phyloP scores from a whole-genome alignment of 2,888 invertebrate genomes.

The Rhagophthalmus giganteus region DNA sequence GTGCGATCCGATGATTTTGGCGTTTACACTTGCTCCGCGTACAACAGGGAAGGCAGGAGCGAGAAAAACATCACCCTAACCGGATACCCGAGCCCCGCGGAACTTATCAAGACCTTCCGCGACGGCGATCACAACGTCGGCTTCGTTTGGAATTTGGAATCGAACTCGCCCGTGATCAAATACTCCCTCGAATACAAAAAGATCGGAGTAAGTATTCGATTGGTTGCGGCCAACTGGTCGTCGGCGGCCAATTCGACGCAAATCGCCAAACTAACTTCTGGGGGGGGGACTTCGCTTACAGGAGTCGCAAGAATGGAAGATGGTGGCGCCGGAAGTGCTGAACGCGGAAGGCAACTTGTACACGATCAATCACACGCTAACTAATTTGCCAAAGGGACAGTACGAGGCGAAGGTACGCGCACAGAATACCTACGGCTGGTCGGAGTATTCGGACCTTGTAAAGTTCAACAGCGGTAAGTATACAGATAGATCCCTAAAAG shows the following conservation, averaged over 20 bases:
- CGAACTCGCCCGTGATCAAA: conserved; percentile 53
- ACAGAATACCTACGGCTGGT: conserved; percentile 56
- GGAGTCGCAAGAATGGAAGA: conserved; percentile 51
- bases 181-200: conserved; percentile 56
- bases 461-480: conserved; percentile 53
- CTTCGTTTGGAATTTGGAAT: conserved; percentile 57
- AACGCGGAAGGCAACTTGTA: conserved; percentile 47
- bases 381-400: conserved; percentile 50
- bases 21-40: conserved; percentile 54
- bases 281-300: too few relatives aligned
- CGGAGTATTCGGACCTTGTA: conserved; percentile 50
- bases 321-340: conserved; percentile 44
- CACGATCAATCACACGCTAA: conserved; percentile 51
- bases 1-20: conserved; percentile 52
- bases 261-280: neutral
- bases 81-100: conserved; percentile 37
- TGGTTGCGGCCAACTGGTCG: neutral
- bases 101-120: conserved; percentile 28
- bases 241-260: neutral
- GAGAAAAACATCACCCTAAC: conserved; percentile 47
- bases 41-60: conserved; percentile 48
- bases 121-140: conserved; percentile 41
- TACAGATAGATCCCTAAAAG: neutral
- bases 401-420: conserved; percentile 56
- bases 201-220: conserved; percentile 50